Evolutionary conservation across 2,888 invertebrate genomes (phyloP).

Genomic region (Eueremaeus valkanovi): DNA sequence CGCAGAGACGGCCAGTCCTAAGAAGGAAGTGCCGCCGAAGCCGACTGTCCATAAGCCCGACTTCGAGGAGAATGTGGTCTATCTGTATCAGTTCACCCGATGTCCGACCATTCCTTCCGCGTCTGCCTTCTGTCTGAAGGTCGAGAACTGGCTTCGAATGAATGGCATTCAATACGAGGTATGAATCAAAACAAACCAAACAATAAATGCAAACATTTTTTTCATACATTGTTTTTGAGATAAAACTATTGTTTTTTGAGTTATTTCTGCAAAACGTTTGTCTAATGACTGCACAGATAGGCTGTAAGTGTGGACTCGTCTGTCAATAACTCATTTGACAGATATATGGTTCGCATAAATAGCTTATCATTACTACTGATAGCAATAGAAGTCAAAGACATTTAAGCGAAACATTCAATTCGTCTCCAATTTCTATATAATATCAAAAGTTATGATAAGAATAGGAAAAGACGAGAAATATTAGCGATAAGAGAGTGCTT

Average conservation of each 20-base stretch:
- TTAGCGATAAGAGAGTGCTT: background rate
- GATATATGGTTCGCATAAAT: slow-evolving; percentile 1
- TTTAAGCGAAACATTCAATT: background rate
- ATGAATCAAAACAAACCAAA: too few relatives aligned
- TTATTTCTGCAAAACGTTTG: background rate
- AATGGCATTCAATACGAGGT: slow-evolving; percentile 92
- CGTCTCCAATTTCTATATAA: background rate
- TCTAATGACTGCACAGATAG: background rate
- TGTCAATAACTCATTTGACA: slow-evolving; percentile 21
- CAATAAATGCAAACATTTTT: background rate
- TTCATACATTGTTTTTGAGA: too few relatives aligned
- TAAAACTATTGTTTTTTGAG: background rate
- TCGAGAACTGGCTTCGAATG: slow-evolving; percentile 90
- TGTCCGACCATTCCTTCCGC: slow-evolving; percentile 82
- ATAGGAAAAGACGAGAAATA: background rate
- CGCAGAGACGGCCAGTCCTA: slow-evolving; percentile 37
- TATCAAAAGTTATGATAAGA: too few relatives aligned
- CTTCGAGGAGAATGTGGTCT: slow-evolving; percentile 86
- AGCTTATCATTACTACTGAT: slow-evolving; percentile 13
- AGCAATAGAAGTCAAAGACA: slow-evolving; percentile 12
- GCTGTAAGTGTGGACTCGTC: background rate
- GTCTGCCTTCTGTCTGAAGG: slow-evolving; percentile 89
- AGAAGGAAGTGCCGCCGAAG: slow-evolving; percentile 38
- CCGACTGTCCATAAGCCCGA: slow-evolving; percentile 77
- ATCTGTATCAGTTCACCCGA: slow-evolving; percentile 88